Base-by-base conservation (phyloP, 2,113 vertebrate genomes). In the Empidonax traillii region DNA sequence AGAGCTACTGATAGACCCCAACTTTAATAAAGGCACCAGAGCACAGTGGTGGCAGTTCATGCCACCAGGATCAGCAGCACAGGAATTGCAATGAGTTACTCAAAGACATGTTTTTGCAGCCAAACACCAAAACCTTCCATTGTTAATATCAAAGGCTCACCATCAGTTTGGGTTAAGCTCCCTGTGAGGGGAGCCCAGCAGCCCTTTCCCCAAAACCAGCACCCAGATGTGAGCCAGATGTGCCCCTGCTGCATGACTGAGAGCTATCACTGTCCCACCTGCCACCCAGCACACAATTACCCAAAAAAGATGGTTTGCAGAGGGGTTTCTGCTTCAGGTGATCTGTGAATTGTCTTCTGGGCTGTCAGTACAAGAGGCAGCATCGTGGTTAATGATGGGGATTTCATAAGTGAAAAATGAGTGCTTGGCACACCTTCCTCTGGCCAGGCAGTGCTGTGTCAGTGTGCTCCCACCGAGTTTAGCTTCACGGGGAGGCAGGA, bases 41-140 rank as follows among this genome's bases (percentile, higher is more conserved):
- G 44, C 39, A 51, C 0, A 0, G 61, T 14, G 21, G 20, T 28
- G 43, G 47, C 4, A 2, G 21, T 13, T 28, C 9, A 33, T 2
- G 23, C 25, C 27, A 71, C 43, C 53, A 63, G 49, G 21, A 85
- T 15, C 72, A 83, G 58, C 39, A 68, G n/a, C 12, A 0, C 46
- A 13, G 0, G 1, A 12, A 33, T 20, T 55, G 43, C 31, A 72
- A 24, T 1, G 21, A 46, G 47, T 33, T 59, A 61, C 30, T 47
- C 65, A 59, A 81, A 71, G 3, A 5, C 12, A 14, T 0, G 3
- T 5, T 80, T 49, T 87, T 47, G 35, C 10, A 87, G 35, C 20
- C 24, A 63, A 55, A 11, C 3, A 65, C 10, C 28, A 56, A 44
- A 65, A 75, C 6, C 17, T 23, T 18, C 12, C 33, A 14, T 3